Conservation (phyloP, 53 echinoderm and acorn worm species). For the Pentamera pediparva region DNA sequence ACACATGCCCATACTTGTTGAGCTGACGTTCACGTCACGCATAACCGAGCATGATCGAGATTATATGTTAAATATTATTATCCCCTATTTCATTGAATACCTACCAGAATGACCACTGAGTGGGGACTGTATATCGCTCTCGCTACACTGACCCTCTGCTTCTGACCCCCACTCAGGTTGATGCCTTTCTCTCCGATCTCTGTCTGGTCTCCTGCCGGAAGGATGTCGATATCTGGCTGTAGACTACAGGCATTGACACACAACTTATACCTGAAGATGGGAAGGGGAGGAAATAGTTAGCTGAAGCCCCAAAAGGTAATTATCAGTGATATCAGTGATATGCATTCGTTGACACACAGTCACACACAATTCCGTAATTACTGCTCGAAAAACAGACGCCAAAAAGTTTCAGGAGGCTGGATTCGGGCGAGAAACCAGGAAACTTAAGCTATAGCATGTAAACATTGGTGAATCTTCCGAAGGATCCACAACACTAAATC, state of each 20-base stretch:
- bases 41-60: neutral
- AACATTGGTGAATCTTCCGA: too few species aligned
- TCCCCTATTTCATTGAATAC: neutral
- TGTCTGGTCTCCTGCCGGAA: slow-evolving; percentile 67
- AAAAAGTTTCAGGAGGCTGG: too few species aligned
- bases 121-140: slow-evolving; percentile 66
- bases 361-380: too few species aligned
- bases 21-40: too few species aligned
- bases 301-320: too few species aligned
- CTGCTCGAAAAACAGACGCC: too few species aligned
- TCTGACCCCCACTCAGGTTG: slow-evolving; percentile 77
- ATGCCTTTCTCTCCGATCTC: slow-evolving; percentile 84
- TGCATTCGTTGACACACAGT: too few species aligned
- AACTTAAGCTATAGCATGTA: too few species aligned
- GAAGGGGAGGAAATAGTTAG: neutral
- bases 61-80: neutral
- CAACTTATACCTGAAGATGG: slow-evolving; percentile 44
- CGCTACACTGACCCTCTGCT: slow-evolving; percentile 74
- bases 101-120: slow-evolving; percentile 67
- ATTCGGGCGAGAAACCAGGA: too few species aligned
- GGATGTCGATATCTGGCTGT: slow-evolving; percentile 64
- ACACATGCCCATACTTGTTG: too few species aligned
- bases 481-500: too few species aligned
- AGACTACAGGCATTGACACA: slow-evolving; percentile 60
- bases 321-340: too few species aligned